Evolutionary conservation across 1,140 invertebrate genomes (phyloP).

Genomic region (Monomorium pharaonis): DNA sequence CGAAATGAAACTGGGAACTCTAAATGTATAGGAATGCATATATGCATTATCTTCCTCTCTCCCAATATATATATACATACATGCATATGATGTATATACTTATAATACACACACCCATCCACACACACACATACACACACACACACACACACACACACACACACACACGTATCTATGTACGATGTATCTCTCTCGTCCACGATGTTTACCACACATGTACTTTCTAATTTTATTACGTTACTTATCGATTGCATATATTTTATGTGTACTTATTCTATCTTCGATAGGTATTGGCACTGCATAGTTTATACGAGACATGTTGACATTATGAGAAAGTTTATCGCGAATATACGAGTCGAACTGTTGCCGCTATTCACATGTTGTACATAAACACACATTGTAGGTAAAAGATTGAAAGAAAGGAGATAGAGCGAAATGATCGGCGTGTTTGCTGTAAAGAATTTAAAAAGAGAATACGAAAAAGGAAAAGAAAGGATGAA

Average conservation of each 20-base stretch:
- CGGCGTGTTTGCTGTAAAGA: neutral
- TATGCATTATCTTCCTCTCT: conserved; percentile 44
- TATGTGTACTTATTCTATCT: conserved; percentile 81
- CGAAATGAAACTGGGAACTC: neutral
- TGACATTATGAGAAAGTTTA: conserved; percentile 79
- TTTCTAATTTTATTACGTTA: conserved; percentile 83
- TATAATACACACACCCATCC: no score
- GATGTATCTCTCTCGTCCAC: conserved; percentile 73
- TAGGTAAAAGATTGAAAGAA: conserved; percentile 51
- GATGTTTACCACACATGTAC: conserved; percentile 78
- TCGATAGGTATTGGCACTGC: conserved; percentile 78
- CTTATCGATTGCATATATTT: conserved; percentile 81
- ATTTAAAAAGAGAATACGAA: conserved; percentile 38
- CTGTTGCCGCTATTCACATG: conserved; percentile 69
- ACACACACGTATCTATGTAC: conserved; percentile 43
- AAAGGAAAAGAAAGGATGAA: neutral
- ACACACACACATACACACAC: neutral
- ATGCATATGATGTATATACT: no score
- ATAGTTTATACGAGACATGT: conserved; percentile 81
- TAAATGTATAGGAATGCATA: neutral
- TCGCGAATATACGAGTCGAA: conserved; percentile 60
- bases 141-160: neutral
- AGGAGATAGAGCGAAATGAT: neutral
- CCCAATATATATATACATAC: neutral
- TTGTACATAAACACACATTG: conserved; percentile 78